Evolutionary conservation across 2,113 vertebrate species (phyloP), one percentile per base, ranked within the genome.

Genomic region (Erinaceus europaeus): DNA sequence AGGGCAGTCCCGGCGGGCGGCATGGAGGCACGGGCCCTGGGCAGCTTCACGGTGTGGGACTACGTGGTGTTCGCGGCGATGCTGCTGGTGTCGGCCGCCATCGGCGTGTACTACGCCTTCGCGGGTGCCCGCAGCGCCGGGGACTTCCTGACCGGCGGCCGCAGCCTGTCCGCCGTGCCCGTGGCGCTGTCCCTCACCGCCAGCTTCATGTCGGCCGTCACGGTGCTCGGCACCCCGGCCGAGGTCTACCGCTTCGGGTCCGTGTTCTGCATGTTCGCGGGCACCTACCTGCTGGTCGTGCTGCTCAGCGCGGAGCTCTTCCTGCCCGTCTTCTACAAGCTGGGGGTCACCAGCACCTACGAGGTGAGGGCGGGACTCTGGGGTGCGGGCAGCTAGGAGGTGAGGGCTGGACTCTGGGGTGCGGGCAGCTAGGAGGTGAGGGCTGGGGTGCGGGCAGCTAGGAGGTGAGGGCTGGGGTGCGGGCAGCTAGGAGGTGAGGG

Each of bases 181-280:
- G 98, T 99, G 52, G 98, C 98, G 0, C 88, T 99, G 17, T 99
- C 99, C 6, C 97, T 99, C 92, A 98, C 98, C 0, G 99, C 98
- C 96, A 99, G 98, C 97, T 99, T 99, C 95, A 99, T 99, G 98
- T 99, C 99, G 4, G 99, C 99, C 1, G 97, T 99, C 96, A 98
- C 98, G 0, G 97, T 99, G 81, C 97, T 99, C 91, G 98, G 98
- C 80, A 98, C 97, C 42, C 99, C 99, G 0, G 96, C 98, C 0
- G 99, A 99, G 95, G 97, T 99, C 40, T 99, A 99, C 91, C 96
- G 93, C 61, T 98, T 97, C 0, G 99, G 99, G 64, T 97, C 97
- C 72, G 89, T 95, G 32, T 98, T 98, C 91, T 94, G 93, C 83
- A 75, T 98, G 92, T 98, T 98, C 8, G 95, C 94, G 81, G n/a